Evolutionary conservation across 1,140 invertebrate genomes (phyloP).

Genomic region (Pinna nobilis): DNA sequence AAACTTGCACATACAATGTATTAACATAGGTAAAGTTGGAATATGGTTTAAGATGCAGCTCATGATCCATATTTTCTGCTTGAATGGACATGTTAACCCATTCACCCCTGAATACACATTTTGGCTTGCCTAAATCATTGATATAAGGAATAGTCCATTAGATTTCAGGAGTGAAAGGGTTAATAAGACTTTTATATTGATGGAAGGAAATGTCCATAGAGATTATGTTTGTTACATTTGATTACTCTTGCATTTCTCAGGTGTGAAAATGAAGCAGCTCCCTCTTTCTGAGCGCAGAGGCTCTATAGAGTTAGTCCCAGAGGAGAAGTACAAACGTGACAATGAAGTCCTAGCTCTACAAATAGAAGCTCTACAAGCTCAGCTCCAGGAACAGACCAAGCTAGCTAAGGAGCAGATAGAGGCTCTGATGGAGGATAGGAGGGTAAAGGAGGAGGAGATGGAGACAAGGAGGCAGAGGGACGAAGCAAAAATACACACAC

Average conservation of each 20-base stretch:
- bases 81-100: no score
- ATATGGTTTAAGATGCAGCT: no score
- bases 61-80: no score
- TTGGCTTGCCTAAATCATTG: no score
- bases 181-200: no score
- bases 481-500: slow-evolving; percentile 71
- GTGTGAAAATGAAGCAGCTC: slow-evolving; percentile 51
- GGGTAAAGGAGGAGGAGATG: slow-evolving; percentile 71
- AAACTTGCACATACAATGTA: no score
- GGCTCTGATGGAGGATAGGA: slow-evolving; percentile 70
- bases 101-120: no score
- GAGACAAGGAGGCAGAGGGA: slow-evolving; percentile 71
- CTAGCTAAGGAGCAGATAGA: slow-evolving; percentile 72
- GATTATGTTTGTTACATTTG: no score
- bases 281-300: slow-evolving; percentile 42
- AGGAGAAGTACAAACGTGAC: slow-evolving; percentile 67
- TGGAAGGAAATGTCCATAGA: no score
- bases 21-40: no score
- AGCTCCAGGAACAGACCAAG: slow-evolving; percentile 73
- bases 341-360: slow-evolving; percentile 66
- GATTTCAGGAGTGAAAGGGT: no score
- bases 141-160: no score
- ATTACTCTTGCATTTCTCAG: slow-evolving; percentile 37
- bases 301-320: slow-evolving; percentile 54
- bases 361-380: slow-evolving; percentile 71